Base-by-base conservation (phyloP, 2,888 invertebrate species). In the Hirudinaria manillensis region DNA sequence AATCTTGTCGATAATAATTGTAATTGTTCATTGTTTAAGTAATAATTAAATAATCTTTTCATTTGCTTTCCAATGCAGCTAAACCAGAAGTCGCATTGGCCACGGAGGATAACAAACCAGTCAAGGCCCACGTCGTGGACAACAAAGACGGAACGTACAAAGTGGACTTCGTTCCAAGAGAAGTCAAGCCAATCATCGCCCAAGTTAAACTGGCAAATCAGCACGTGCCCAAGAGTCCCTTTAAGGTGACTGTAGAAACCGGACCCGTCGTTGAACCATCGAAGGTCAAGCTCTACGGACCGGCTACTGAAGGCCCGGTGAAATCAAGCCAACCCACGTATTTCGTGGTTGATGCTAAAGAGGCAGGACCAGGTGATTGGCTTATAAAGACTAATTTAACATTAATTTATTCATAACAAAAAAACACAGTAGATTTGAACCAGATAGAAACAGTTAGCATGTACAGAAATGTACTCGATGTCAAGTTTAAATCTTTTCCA, bases 311-410 rank as follows among this genome's bases (percentile, higher is more conserved):
- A 83, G 89, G 90, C 77, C 91, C 91, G 0, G 90, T 92, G 0
- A 91, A 91, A 82, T 90, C 91, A 19, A 90, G 90, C 79, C 87
- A 88, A 4, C 89, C 91, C 27, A 93, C 92, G 3, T 90, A 92
- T 84, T 93, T 94, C 83, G 91, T 91, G 81, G 90, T 94, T 67
- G 93, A 94, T 84, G 91, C 92, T 77, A 90, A 91, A 71, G 90
- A 91, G 81, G 93, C 93, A 71, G 93, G 93, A 27, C 89, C 90
- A 77, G 93, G 91, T 80, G 89, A 88, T 72, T 34, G 13, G 1
- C 71, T 34, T n/a, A 29, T 21, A 27, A 61, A 56, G 56, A 45
- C 16, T 7, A 6, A 45, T 16, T 45, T 45, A 45, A 45, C 45
- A 45, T 6, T 45, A 10, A 16, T 16, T 45, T 45, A 16, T 10